These are phyloP conservation scores for Diacarnus erythraeanus DNA, from an alignment of 37 sponge, comb jelly and placozoan genomes.

Conservation along the genomic window DNA sequence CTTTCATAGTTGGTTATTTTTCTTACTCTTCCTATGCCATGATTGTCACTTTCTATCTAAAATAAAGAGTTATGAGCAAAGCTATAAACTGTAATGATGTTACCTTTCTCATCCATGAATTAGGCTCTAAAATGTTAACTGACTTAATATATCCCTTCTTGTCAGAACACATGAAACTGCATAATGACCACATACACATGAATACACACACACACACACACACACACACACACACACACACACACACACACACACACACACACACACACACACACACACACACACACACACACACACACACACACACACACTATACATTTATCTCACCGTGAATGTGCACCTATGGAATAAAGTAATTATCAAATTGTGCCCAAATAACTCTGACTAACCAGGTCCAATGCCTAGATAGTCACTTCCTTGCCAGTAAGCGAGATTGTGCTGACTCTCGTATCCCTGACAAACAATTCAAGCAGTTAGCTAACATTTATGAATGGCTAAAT, in stretches of 20 bases:
- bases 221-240: background rate
- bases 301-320: too few species aligned
- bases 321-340: background rate
- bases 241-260: background rate
- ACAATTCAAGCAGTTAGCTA: background rate
- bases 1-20: background rate
- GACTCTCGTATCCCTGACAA: conserved; percentile 59
- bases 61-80: background rate
- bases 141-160: background rate
- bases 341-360: background rate
- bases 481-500: background rate
- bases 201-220: background rate
- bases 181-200: background rate
- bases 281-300: background rate
- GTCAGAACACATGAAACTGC: background rate
- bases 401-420: conserved; percentile 68
- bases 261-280: background rate
- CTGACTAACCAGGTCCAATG: conserved; percentile 66
- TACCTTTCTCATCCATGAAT: conserved; percentile 29
- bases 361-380: background rate
- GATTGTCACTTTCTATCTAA: conserved; percentile 8
- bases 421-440: conserved; percentile 79
- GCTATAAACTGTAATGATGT: too few species aligned
- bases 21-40: conserved; percentile 8
- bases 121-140: conserved; percentile 32